These are phyloP conservation scores for Meloidogyne chitwoodi DNA, from an alignment of 1,140 invertebrate species.

Conservation along the genomic window DNA sequence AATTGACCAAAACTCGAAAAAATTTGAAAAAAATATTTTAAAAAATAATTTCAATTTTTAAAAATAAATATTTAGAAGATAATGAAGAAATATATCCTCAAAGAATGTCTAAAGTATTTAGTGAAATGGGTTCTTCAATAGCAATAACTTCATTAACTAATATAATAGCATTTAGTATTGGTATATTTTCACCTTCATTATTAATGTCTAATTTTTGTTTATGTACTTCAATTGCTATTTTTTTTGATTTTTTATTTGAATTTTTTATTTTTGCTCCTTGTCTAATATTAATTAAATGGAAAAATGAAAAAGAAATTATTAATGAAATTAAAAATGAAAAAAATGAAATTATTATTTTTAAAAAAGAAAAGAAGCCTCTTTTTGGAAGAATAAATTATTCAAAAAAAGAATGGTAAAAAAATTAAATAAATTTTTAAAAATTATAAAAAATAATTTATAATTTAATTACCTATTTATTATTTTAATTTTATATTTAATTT, in stretches of 20 bases:
- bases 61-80: no score
- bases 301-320: not conserved
- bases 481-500: no score
- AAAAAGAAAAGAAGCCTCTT: not conserved
- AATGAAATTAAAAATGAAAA: no score
- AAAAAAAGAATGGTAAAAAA: not conserved
- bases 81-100: not conserved
- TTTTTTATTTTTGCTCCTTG: slow-evolving; percentile 49
- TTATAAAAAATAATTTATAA: no score
- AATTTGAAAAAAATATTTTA: not conserved
- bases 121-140: slow-evolving; percentile 37
- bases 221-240: slow-evolving; percentile 47
- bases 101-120: slow-evolving; percentile 24
- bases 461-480: no score
- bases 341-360: not conserved
- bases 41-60: not conserved
- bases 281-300: slow-evolving; percentile 22
- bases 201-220: slow-evolving; percentile 46
- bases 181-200: slow-evolving; percentile 48
- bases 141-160: slow-evolving; percentile 54
- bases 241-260: slow-evolving; percentile 51
- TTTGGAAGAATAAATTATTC: not conserved
- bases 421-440: not conserved
- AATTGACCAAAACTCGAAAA: no score
- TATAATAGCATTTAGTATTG: slow-evolving; percentile 47